phyloP scores from a whole-genome alignment of 2,797 vertebrate genomes.

The Sebastes diaconus region DNA sequence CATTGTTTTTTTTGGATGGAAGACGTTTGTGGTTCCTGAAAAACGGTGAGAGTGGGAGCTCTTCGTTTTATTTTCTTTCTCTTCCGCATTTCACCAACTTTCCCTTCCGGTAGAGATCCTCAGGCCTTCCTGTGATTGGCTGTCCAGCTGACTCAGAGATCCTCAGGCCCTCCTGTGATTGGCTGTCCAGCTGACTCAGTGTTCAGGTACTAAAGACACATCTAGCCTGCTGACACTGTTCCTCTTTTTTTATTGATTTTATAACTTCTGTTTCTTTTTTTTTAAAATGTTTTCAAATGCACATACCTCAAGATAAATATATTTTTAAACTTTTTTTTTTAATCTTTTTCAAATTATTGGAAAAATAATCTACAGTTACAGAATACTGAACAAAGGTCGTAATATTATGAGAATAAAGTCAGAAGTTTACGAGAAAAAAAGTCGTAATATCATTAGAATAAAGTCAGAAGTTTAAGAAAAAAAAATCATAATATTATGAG shows the following conservation, averaged over 20 bases:
- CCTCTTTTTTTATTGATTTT: constrained; percentile 22
- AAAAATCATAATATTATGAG: no score
- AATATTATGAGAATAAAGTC: no score
- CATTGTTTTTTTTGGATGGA: neutral
- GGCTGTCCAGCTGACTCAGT: constrained; percentile 6
- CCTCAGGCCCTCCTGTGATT: constrained; percentile 33
- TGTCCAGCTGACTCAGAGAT: neutral
- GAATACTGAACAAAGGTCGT: neutral
- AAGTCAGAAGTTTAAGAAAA: no score
- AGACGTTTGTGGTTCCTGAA: neutral
- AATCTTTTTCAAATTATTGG: neutral
- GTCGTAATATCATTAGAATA: no score
- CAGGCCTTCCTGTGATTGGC: constrained; percentile 48
- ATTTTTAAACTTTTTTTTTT: neutral
- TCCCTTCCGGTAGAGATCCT: constrained; percentile 41
- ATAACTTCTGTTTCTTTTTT: constrained; percentile 24
- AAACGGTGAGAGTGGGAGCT: constrained; percentile 41
- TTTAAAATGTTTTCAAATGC: constrained; percentile 16
- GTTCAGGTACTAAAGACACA: constrained; percentile 9
- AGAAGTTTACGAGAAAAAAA: accelerated
- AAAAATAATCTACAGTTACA: neutral
- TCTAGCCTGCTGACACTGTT: neutral
- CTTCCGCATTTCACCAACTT: constrained; percentile 69
- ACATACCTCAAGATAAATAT: neutral
- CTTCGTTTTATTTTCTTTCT: neutral